These are phyloP conservation scores for Drosophila nr. perissopoda DNA, from an alignment of 2,888 invertebrate genomes.

Conservation along the genomic window DNA sequence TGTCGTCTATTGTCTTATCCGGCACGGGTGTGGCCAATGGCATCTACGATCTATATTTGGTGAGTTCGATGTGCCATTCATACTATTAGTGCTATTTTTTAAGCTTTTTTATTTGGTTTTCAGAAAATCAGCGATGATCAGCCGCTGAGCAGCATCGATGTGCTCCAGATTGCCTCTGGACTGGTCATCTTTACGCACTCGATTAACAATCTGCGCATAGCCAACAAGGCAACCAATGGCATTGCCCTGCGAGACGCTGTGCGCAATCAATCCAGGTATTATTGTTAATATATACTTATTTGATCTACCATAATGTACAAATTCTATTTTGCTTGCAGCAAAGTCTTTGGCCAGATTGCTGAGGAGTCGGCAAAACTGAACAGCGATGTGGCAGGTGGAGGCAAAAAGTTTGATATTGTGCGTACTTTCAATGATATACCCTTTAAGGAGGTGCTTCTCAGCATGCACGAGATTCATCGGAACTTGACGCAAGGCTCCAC, in stretches of 20 bases:
- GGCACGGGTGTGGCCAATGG: slow-evolving; percentile 77
- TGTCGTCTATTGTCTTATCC: slow-evolving; percentile 74
- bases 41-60: slow-evolving; percentile 71
- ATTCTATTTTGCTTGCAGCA: slow-evolving; percentile 14
- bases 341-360: slow-evolving; percentile 50
- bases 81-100: too few species aligned
- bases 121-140: slow-evolving; percentile 74
- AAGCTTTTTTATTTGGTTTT: background rate
- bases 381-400: slow-evolving; percentile 1
- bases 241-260: slow-evolving; percentile 64
- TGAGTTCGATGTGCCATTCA: slow-evolving; percentile 9
- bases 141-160: slow-evolving; percentile 60
- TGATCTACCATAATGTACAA: background rate
- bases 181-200: slow-evolving; percentile 81
- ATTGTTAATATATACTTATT: background rate
- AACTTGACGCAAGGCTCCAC: slow-evolving; percentile 52
- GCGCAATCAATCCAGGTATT: slow-evolving; percentile 65
- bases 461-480: slow-evolving; percentile 46
- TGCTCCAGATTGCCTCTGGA: slow-evolving; percentile 75
- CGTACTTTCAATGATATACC: slow-evolving; percentile 83
- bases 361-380: slow-evolving; percentile 48
- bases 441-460: slow-evolving; percentile 53
- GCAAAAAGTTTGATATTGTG: slow-evolving; percentile 71
- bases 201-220: slow-evolving; percentile 77
- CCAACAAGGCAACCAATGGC: slow-evolving; percentile 64